Evolutionary conservation across 2,888 invertebrate species (phyloP).

Genomic region (Cremastobaeus sp.): DNA sequence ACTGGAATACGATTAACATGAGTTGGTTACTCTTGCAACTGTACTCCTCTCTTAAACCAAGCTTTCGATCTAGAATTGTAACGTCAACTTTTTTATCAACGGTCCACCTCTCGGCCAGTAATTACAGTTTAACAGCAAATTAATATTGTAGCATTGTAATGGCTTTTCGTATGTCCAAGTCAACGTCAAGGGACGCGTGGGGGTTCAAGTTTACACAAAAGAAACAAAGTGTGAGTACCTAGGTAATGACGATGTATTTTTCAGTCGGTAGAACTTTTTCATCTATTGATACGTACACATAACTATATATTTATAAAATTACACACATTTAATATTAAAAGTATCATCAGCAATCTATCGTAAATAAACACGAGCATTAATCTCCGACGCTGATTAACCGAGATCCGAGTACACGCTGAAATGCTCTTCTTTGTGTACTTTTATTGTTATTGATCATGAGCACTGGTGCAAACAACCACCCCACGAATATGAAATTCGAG

Average conservation of each 20-base stretch:
- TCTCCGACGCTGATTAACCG: conserved; percentile 31
- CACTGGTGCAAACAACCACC: too few species aligned
- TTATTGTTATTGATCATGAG: conserved; percentile 36
- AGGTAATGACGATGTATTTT: conserved; percentile 56
- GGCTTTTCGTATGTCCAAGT: conserved; percentile 35
- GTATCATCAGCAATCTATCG: conserved; percentile 25
- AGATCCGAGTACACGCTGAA: conserved; percentile 4
- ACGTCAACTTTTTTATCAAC: conserved; percentile 32
- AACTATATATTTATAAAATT: conserved; percentile 61
- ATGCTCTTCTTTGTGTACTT: conserved; percentile 21
- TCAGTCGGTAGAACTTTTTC: conserved; percentile 56
- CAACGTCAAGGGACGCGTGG: conserved; percentile 29
- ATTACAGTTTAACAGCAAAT: conserved; percentile 13
- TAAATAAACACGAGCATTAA: conserved; percentile 35
- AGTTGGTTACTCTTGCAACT: conserved; percentile 33
- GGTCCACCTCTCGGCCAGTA: conserved; percentile 26
- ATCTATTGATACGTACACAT: conserved; percentile 60
- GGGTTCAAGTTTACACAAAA: conserved; percentile 28
- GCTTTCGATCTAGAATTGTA: conserved; percentile 43
- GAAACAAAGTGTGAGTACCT: conserved; percentile 30
- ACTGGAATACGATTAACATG: conserved; percentile 33
- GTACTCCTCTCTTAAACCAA: conserved; percentile 39
- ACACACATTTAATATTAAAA: conserved; percentile 46
- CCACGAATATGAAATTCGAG: too few species aligned
- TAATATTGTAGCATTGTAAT: conserved; percentile 32